These are phyloP conservation scores for Cyprinodon diabolis DNA, from an alignment of 2,797 vertebrate genomes.

Conservation along the genomic window DNA sequence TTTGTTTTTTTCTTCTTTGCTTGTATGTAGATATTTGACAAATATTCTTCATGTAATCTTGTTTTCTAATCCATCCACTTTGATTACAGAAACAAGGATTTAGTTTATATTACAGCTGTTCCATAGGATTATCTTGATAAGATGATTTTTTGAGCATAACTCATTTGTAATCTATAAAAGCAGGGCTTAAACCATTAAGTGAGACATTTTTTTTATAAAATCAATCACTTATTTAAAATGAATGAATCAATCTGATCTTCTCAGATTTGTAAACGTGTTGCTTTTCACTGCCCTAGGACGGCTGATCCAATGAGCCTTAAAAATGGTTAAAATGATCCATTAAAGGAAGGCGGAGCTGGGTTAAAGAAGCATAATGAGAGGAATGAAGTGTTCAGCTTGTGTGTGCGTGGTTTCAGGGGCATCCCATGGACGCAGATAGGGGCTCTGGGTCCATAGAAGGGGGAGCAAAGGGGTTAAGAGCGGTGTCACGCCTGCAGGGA, in stretches of 20 bases:
- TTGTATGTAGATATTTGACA: not conserved
- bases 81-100: conserved; percentile 5
- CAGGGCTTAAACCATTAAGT: not conserved
- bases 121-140: conserved; percentile 5
- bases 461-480: conserved; percentile 62
- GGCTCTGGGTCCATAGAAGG: conserved; percentile 7
- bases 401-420: conserved; percentile 8
- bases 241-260: not conserved
- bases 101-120: conserved; percentile 5
- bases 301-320: conserved; percentile 14
- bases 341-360: conserved; percentile 24
- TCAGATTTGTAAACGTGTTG: not conserved
- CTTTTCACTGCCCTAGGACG: not conserved
- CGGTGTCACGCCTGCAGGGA: conserved; percentile 60
- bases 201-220: not conserved
- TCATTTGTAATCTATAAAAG: not conserved
- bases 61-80: conserved; percentile 7
- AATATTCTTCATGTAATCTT: not conserved
- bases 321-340: conserved; percentile 35
- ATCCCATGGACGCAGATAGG: conserved; percentile 25
- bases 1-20: not conserved
- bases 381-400: conserved; percentile 6
- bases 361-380: conserved; percentile 31
- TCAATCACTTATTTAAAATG: not conserved
- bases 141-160: not conserved